Conservation (phyloP, 2,888 invertebrate species). For the Autographa gamma region DNA sequence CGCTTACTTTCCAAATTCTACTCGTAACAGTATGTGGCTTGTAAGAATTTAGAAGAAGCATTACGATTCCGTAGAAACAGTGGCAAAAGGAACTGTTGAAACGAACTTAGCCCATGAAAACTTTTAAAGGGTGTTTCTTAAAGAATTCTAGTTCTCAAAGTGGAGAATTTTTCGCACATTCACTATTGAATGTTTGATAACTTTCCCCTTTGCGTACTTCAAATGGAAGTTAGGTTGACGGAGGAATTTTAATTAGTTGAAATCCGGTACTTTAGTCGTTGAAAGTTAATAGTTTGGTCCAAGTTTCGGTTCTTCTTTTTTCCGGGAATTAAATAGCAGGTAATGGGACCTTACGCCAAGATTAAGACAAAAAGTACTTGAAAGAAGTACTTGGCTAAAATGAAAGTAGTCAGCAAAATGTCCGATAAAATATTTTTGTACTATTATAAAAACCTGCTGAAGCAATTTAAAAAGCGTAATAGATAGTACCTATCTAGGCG, state of each 20-base stretch:
- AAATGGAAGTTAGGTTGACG: not conserved
- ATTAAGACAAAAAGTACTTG: not conserved
- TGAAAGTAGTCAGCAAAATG: not conserved
- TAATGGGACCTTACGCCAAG: not conserved
- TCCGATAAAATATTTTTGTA: not conserved
- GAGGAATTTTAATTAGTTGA: constrained; percentile 26
- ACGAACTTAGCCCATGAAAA: constrained; percentile 79
- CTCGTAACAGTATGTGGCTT: constrained; percentile 41
- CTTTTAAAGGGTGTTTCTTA: constrained; percentile 71
- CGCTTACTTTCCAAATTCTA: constrained; percentile 37
- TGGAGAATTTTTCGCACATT: constrained; percentile 21
- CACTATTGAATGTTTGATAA: constrained; percentile 46
- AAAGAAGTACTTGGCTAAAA: not conserved
- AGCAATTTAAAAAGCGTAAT: constrained; percentile 14
- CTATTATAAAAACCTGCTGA: constrained; percentile 6
- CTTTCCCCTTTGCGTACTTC: constrained; percentile 24
- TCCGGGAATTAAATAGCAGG: not conserved
- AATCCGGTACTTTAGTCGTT: constrained; percentile 15
- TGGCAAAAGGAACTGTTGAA: constrained; percentile 48
- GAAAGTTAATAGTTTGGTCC: constrained; percentile 26
- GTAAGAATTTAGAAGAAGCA: constrained; percentile 41
- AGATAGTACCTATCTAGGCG: constrained; percentile 9
- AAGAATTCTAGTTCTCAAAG: constrained; percentile 59
- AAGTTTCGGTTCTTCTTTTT: not conserved
- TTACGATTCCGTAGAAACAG: constrained; percentile 62